A percentile compares a stretch with the other conserved stretches of the same genome.
Conservation (phyloP, 2,113 vertebrate genomes). For the Corapipo altera region DNA sequence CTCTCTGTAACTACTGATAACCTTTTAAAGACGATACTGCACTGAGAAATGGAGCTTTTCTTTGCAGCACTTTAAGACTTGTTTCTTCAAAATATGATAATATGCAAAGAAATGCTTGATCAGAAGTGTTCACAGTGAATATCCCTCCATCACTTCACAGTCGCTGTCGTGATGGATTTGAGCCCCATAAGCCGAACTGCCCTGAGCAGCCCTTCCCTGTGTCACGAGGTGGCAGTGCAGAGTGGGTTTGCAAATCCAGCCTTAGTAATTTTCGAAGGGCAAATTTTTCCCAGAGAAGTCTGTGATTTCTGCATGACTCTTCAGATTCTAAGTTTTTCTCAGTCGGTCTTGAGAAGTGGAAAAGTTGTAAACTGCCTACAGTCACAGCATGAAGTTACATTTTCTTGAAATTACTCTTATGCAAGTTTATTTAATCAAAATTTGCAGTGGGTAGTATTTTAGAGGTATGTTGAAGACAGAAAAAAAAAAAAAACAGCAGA, state of each 20-base stretch:
- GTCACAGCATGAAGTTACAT: neutral
- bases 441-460: neutral
- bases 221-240: constrained; percentile 6
- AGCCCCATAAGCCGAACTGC: fast-evolving
- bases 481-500: neutral
- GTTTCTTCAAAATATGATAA: neutral
- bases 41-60: neutral
- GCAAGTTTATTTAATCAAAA: neutral
- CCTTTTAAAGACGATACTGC: neutral
- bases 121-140: fast-evolving
- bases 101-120: neutral
- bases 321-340: neutral
- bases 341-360: neutral
- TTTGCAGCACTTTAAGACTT: neutral
- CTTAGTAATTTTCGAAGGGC: neutral
- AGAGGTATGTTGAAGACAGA: neutral
- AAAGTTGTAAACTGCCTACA: neutral
- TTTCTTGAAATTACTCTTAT: neutral
- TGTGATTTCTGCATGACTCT: neutral
- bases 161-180: fast-evolving
- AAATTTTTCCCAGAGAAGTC: fast-evolving
- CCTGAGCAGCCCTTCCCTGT: neutral
- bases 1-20: neutral
- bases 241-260: neutral
- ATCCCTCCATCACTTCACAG: fast-evolving